Base-by-base conservation (phyloP, 2,797 vertebrate species). In the Rhinatrema bivittatum region DNA sequence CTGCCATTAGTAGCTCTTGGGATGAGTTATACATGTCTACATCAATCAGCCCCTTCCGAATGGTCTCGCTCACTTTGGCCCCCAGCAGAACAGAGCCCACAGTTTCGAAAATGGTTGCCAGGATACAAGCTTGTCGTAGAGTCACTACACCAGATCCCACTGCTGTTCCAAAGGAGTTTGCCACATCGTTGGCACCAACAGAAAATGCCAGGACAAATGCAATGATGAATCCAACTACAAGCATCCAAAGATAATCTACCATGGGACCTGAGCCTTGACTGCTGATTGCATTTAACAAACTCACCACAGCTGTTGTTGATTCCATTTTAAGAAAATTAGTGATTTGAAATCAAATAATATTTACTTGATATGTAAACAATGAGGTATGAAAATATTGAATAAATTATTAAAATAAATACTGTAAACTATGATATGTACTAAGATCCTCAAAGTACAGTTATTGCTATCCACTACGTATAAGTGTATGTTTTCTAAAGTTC, bases 61-160 rank as follows among this genome's bases (percentile, higher is more conserved):
- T 97, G 37, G 96, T 99, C 58, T 99, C 91, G 0, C 95, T 97
- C 55, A 99, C 95, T 65, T 89, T 94, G 45, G 90, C 91, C 5
- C 96, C 94, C n/a, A 99, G 78, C 0, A 99, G 84, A 19, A 93
- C 91, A 0, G 96, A 97, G 28, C 96, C 96, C 51, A 94, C 46
- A 0, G 94, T 99, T 68, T 98, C 96, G 7, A 98, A 99, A 49
- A 99, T 25, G 1, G 89, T 90, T 21, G 96, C 96, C 29, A 99
- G 62, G 53, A 98, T 40, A 42, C 96, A 99, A 3, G 96, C 96
- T 39, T 93, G 91, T 13, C 85, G 84, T 34, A 98, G 78, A 23
- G 93, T 97, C 62, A 98, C 93, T 22, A 97, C 94, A 1, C 94
- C 94, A 1, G 96, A 99, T 49, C 96, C 96, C 33, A 98, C 96